Conservation (phyloP, 2,888 invertebrate genomes). For the Acleris sparsana region DNA sequence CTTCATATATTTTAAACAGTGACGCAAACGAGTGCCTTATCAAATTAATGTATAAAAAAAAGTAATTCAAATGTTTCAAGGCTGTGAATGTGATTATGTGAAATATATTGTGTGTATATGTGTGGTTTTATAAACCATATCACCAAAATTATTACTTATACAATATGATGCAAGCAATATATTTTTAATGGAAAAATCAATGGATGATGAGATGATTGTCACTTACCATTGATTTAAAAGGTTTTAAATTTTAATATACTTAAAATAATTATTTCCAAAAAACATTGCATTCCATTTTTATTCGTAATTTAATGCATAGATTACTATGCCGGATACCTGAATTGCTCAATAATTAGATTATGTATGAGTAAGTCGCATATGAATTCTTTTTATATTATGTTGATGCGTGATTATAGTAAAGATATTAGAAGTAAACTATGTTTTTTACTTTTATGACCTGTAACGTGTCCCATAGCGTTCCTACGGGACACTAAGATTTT, state of each 20-base stretch:
- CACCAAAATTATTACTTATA: slow-evolving; percentile 48
- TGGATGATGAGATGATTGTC: too few species aligned
- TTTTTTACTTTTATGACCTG: slow-evolving; percentile 11
- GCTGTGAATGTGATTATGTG: slow-evolving; percentile 63
- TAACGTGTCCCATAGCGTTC: neutral
- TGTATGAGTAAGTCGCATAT: slow-evolving; percentile 17
- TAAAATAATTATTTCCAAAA: neutral
- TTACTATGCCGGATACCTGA: slow-evolving; percentile 37
- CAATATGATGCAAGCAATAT: slow-evolving; percentile 1
- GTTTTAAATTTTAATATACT: neutral
- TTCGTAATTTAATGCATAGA: slow-evolving; percentile 11
- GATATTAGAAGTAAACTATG: slow-evolving; percentile 18
- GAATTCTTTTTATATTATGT: slow-evolving; percentile 19
- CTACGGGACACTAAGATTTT: too few species aligned
- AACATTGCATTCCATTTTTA: slow-evolving; percentile 33
- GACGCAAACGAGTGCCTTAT: slow-evolving; percentile 27
- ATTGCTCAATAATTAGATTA: slow-evolving; percentile 40
- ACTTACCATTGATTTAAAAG: too few species aligned
- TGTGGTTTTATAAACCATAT: slow-evolving; percentile 46
- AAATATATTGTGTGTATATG: too few species aligned
- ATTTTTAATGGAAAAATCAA: neutral
- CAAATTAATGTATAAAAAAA: too few species aligned
- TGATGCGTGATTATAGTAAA: slow-evolving; percentile 16
- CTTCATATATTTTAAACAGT: slow-evolving; percentile 8
- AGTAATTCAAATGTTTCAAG: slow-evolving; percentile 46